Evolutionary conservation across 2,113 vertebrate genomes (phyloP).

Genomic region (Madoqua kirkii): DNA sequence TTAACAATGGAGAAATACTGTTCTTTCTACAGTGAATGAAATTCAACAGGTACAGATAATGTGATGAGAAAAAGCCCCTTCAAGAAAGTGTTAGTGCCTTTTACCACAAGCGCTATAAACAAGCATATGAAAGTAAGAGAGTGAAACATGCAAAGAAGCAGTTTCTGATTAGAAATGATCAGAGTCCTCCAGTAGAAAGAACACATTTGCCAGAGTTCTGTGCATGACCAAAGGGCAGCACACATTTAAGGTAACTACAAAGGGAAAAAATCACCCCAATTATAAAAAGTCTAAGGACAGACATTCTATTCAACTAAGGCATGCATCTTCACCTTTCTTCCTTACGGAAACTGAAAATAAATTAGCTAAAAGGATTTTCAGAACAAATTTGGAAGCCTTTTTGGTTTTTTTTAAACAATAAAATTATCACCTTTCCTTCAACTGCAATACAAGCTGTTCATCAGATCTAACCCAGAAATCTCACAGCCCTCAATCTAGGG

Average conservation of each 20-base stretch:
- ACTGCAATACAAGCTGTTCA: constrained; percentile 10
- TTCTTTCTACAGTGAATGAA: constrained; percentile 14
- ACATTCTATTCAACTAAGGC: neutral
- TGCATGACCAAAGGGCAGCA: neutral
- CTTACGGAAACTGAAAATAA: neutral
- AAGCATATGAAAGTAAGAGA: constrained; percentile 21
- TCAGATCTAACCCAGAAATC: neutral
- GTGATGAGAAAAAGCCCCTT: constrained; percentile 44
- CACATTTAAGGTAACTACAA: neutral
- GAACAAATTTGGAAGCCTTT: neutral
- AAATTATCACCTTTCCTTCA: neutral
- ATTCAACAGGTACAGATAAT: constrained; percentile 24
- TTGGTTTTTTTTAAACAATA: neutral
- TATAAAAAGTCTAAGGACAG: neutral
- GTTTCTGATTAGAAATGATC: neutral
- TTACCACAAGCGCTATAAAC: constrained; percentile 18
- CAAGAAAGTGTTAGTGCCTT: neutral
- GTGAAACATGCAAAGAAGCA: neutral
- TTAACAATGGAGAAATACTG: neutral
- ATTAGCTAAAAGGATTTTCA: constrained; percentile 4
- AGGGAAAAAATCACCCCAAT: neutral
- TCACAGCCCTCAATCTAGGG: neutral
- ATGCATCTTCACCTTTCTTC: neutral
- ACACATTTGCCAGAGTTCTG: constrained; percentile 18
- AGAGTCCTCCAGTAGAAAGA: constrained; percentile 78